A percentile compares a stretch with the other conserved stretches of the same genome.
These are phyloP conservation scores for Oceanodroma leucorhoa DNA, from an alignment of 2,797 vertebrate genomes.

Conservation along the genomic window DNA sequence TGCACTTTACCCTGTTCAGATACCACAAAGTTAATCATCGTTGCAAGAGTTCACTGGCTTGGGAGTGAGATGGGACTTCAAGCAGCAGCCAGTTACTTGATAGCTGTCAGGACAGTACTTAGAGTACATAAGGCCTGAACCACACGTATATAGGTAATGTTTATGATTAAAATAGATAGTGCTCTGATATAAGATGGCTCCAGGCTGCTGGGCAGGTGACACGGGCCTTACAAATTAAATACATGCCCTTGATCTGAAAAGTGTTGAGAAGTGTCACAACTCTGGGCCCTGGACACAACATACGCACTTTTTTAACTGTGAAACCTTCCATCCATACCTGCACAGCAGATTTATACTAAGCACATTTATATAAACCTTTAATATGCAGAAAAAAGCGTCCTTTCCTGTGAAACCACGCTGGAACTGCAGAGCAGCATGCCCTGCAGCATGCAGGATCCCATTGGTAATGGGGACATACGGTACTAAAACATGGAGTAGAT, in stretches of 20 bases:
- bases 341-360: background rate
- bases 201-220: background rate
- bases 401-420: background rate
- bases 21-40: background rate
- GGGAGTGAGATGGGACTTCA: background rate
- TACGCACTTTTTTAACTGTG: background rate
- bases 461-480: rapidly evolving
- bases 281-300: background rate
- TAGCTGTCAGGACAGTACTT: background rate
- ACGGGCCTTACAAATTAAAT: background rate
- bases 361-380: background rate
- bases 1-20: background rate
- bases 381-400: background rate
- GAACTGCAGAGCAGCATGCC: background rate
- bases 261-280: background rate
- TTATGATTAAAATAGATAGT: background rate
- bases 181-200: background rate
- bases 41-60: background rate
- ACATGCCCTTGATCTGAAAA: background rate
- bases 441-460: background rate
- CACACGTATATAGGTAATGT: background rate
- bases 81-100: background rate
- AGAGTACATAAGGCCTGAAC: background rate
- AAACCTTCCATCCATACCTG: background rate
- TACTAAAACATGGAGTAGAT: background rate